phyloP scores from a whole-genome alignment of 2,113 vertebrate genomes.

The Aplodontia rufa region DNA sequence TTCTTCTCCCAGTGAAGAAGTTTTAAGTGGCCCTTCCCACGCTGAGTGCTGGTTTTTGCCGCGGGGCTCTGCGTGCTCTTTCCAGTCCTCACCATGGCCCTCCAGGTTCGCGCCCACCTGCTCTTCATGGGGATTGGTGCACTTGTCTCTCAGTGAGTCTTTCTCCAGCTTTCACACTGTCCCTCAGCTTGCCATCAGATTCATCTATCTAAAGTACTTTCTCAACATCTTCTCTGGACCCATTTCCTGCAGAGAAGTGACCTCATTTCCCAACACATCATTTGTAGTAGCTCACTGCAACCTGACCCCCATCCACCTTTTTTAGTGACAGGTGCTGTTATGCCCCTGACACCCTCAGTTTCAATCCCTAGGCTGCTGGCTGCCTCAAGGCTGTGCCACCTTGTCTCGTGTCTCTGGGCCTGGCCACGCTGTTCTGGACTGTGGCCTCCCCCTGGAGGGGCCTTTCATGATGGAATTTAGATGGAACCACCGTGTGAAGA shows the following conservation, averaged over 20 bases:
- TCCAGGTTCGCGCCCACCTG: neutral
- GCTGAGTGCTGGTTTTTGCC: no score
- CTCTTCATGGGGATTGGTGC: neutral
- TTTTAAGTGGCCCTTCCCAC: neutral
- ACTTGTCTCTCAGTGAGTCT: neutral
- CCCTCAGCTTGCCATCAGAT: neutral
- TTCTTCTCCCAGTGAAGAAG: neutral
- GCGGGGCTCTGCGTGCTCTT: neutral
- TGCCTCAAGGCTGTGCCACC: neutral
- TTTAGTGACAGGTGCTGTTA: neutral
- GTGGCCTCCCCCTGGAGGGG: neutral
- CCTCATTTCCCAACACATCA: neutral
- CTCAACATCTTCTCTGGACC: neutral
- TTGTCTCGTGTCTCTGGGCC: neutral
- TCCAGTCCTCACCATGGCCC: neutral
- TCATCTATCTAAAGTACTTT: neutral
- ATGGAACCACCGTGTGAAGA: neutral
- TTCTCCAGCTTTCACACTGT: neutral
- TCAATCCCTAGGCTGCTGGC: no score
- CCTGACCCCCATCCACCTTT: no score
- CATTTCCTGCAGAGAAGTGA: neutral
- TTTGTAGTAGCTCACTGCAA: neutral
- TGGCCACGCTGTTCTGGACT: neutral
- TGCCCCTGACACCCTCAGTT: neutral
- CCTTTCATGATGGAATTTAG: neutral